Conservation (phyloP, 2,888 invertebrate species). For the Idaea biselata region DNA sequence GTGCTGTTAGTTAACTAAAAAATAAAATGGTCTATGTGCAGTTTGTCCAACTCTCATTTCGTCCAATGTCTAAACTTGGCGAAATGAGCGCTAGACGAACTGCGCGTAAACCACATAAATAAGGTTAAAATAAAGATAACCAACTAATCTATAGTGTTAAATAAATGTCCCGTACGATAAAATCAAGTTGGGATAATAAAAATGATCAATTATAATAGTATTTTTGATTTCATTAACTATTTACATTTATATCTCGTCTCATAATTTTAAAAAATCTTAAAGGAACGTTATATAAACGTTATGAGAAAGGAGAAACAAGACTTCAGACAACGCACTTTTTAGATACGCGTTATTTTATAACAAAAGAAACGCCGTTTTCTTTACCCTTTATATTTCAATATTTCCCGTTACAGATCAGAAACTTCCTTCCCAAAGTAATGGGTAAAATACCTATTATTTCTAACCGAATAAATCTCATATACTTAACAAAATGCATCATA, state of each 20-base stretch:
- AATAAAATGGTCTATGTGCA: background rate
- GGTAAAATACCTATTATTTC: slow-evolving; percentile 5
- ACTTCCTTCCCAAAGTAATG: background rate
- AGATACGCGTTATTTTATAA: too few species aligned
- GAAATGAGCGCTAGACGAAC: background rate
- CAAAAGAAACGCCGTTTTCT: too few species aligned
- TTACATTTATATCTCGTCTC: background rate
- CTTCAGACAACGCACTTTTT: background rate
- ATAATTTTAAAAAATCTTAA: background rate
- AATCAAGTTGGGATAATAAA: background rate
- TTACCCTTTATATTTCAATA: background rate
- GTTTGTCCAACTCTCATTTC: background rate
- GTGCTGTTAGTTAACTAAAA: slow-evolving; percentile 48
- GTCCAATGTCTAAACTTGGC: background rate
- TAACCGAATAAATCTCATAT: slow-evolving; percentile 48
- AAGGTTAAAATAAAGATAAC: slow-evolving; percentile 53
- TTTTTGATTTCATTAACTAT: background rate
- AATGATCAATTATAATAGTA: background rate
- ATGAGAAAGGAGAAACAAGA: background rate
- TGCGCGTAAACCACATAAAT: slow-evolving; percentile 55
- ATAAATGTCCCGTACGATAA: slow-evolving; percentile 34
- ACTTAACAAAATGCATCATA: slow-evolving; percentile 52
- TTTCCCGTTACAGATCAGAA: background rate
- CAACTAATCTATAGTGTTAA: slow-evolving; percentile 51
- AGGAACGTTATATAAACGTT: background rate